These are phyloP conservation scores for Takifugu rubripes DNA, from an alignment of 2,797 vertebrate genomes.

Conservation along the genomic window DNA sequence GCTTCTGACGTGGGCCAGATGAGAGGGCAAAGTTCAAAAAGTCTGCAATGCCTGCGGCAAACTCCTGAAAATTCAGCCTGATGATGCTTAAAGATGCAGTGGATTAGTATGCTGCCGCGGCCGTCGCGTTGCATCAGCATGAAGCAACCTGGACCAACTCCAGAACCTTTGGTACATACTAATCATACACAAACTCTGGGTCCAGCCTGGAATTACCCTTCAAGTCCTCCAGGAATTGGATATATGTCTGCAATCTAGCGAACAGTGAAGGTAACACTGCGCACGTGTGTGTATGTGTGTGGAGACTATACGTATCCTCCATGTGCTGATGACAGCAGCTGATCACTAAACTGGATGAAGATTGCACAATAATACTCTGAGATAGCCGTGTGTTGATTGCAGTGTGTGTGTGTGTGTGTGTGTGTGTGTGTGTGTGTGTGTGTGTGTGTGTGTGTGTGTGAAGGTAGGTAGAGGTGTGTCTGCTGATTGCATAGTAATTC, in stretches of 20 bases:
- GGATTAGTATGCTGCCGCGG: too few species aligned
- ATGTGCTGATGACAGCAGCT: constrained; percentile 48
- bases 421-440: constrained; percentile 19
- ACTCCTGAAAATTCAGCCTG: too few species aligned
- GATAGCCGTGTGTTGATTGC: constrained; percentile 54
- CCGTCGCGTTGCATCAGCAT: too few species aligned
- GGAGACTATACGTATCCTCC: constrained; percentile 13
- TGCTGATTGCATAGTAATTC: constrained; percentile 71
- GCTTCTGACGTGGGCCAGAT: too few species aligned
- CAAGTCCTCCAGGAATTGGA: background rate
- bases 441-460: constrained; percentile 16
- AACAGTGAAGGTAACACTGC: background rate
- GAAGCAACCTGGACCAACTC: too few species aligned
- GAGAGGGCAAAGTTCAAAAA: too few species aligned
- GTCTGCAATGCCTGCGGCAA: too few species aligned
- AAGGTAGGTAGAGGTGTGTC: constrained; percentile 27
- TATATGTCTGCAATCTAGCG: background rate
- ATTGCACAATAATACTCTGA: constrained; percentile 58
- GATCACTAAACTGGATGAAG: constrained; percentile 59
- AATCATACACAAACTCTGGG: too few species aligned
- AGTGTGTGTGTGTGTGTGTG: constrained; percentile 28
- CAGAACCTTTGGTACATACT: too few species aligned
- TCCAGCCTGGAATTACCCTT: too few species aligned
- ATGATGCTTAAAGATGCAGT: too few species aligned
- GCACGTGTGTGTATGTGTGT: constrained; percentile 5